Evolutionary conservation across 2,113 vertebrate genomes (phyloP).

Genomic region (Callorhinus ursinus): DNA sequence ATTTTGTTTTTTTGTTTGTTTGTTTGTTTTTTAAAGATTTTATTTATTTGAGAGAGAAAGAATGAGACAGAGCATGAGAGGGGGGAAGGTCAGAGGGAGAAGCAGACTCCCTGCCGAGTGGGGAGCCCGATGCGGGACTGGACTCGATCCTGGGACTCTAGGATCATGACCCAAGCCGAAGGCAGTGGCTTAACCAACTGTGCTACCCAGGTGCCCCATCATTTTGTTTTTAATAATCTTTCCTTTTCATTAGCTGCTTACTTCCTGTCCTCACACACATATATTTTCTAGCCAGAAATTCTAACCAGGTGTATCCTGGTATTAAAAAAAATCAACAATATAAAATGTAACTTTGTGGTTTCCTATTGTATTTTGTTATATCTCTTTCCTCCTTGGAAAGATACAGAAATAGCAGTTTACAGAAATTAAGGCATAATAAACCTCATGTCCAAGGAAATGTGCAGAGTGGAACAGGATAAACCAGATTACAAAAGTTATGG

Average conservation of each 20-base stretch:
- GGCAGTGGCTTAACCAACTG: too few relatives aligned
- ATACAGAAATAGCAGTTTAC: background rate
- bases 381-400: conserved; percentile 35
- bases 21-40: too few relatives aligned
- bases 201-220: too few relatives aligned
- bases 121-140: too few relatives aligned
- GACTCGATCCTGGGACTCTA: too few relatives aligned
- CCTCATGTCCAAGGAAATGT: background rate
- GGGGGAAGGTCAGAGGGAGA: too few relatives aligned
- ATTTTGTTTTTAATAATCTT: background rate
- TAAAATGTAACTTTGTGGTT: background rate
- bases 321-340: background rate
- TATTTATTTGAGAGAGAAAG: too few relatives aligned
- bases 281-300: conserved; percentile 46
- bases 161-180: too few relatives aligned
- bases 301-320: background rate
- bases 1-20: background rate
- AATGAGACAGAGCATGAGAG: too few relatives aligned
- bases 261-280: background rate
- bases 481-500: background rate
- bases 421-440: conserved; percentile 20
- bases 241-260: background rate
- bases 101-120: too few relatives aligned
- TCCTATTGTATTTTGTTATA: background rate
- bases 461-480: background rate